A percentile compares a stretch with the other conserved stretches of the same genome.
These are phyloP conservation scores for Ophion ellenae DNA, from an alignment of 2,888 invertebrate species.

Conservation along the genomic window DNA sequence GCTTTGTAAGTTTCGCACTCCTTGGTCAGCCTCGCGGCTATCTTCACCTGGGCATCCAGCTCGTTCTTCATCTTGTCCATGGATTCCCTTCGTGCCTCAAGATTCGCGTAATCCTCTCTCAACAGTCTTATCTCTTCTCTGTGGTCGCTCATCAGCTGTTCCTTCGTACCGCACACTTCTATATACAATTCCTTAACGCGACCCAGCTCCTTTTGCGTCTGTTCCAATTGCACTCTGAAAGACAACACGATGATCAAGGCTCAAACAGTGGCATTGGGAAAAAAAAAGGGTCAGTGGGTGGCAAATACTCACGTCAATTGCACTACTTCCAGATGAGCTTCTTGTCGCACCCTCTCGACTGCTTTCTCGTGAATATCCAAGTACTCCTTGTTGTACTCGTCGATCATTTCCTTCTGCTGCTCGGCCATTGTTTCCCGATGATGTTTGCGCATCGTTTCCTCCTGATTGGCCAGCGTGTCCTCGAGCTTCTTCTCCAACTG, in stretches of 20 bases:
- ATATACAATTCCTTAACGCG: conserved; percentile 82
- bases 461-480: conserved; percentile 75
- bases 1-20: conserved; percentile 76
- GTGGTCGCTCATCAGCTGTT: conserved; percentile 86
- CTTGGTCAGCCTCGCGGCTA: conserved; percentile 73
- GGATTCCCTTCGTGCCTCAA: conserved; percentile 73
- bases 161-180: conserved; percentile 87
- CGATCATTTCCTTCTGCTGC: conserved; percentile 74
- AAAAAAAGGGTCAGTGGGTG: too few relatives aligned
- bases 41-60: conserved; percentile 75
- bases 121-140: conserved; percentile 85
- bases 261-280: not conserved
- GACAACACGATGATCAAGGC: not conserved
- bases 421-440: conserved; percentile 75
- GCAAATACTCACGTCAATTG: conserved; percentile 77
- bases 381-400: conserved; percentile 80
- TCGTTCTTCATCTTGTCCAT: conserved; percentile 76
- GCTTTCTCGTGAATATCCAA: conserved; percentile 80
- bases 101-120: conserved; percentile 78
- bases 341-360: conserved; percentile 78
- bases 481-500: conserved; percentile 75
- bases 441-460: conserved; percentile 75
- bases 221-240: conserved; percentile 79
- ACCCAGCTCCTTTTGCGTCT: conserved; percentile 80
- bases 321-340: conserved; percentile 78